phyloP scores from a whole-genome alignment of 2,888 invertebrate species.

The Synergus japonicus region DNA sequence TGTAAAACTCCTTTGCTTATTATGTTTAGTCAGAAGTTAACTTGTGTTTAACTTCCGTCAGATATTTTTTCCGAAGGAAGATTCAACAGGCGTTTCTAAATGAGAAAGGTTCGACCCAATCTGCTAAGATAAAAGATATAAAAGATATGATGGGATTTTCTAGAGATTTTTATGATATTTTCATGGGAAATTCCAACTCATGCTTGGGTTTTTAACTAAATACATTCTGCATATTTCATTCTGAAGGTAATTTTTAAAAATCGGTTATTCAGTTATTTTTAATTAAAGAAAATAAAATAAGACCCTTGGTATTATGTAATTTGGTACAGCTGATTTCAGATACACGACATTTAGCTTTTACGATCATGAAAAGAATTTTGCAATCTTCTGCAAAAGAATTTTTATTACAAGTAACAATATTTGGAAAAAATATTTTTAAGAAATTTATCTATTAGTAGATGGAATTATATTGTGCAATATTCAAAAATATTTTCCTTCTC shows the following conservation, averaged over 20 bases:
- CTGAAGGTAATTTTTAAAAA: background rate
- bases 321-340: background rate
- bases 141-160: background rate
- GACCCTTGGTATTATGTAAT: background rate
- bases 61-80: background rate
- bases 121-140: background rate
- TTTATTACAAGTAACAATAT: background rate
- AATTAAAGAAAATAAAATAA: background rate
- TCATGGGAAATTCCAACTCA: background rate
- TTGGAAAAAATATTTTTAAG: background rate
- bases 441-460: background rate
- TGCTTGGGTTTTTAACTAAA: background rate
- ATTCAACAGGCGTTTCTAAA: background rate
- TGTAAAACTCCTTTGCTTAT: background rate
- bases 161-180: background rate
- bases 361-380: slow-evolving; percentile 3
- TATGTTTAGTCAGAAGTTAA: background rate
- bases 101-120: background rate
- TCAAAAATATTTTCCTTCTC: background rate
- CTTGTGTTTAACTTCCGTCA: background rate
- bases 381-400: slow-evolving; percentile 3
- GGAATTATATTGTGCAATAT: background rate
- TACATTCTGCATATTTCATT: background rate
- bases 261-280: background rate
- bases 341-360: slow-evolving; percentile 20